Conservation (phyloP, 2,797 vertebrate species). For the Clarias pachynema region DNA sequence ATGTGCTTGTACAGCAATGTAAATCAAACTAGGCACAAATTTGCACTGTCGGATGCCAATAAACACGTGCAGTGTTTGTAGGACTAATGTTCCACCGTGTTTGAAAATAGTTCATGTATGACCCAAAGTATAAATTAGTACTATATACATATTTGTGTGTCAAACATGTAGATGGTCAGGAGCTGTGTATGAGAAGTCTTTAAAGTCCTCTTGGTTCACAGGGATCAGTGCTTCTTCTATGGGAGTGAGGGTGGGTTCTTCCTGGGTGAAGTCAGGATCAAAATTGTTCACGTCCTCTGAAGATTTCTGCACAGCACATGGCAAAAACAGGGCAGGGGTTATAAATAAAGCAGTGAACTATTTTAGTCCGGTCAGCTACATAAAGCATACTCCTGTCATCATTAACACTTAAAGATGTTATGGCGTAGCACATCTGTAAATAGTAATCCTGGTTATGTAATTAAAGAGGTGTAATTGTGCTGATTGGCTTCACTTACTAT, state of each 20-base stretch:
- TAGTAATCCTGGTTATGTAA: neutral
- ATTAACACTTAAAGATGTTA: neutral
- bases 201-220: constrained; percentile 92
- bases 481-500: constrained; percentile 82
- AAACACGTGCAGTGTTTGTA: neutral
- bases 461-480: neutral
- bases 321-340: constrained; percentile 31
- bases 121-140: constrained; percentile 5
- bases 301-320: constrained; percentile 81
- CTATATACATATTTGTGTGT: neutral
- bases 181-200: constrained; percentile 92
- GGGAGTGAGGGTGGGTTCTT: constrained; percentile 92
- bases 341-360: constrained; percentile 23
- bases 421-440: neutral
- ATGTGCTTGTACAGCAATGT: neutral
- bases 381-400: neutral
- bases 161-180: constrained; percentile 75
- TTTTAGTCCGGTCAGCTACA: constrained; percentile 25
- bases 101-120: constrained; percentile 6
- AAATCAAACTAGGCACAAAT: constrained; percentile 1
- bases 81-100: neutral
- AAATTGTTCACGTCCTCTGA: constrained; percentile 97
- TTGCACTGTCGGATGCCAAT: neutral
- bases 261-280: constrained; percentile 96
- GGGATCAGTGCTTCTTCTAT: constrained; percentile 90